phyloP scores from a whole-genome alignment of 2,888 invertebrate genomes.

The Hipparchia sbordonii region DNA sequence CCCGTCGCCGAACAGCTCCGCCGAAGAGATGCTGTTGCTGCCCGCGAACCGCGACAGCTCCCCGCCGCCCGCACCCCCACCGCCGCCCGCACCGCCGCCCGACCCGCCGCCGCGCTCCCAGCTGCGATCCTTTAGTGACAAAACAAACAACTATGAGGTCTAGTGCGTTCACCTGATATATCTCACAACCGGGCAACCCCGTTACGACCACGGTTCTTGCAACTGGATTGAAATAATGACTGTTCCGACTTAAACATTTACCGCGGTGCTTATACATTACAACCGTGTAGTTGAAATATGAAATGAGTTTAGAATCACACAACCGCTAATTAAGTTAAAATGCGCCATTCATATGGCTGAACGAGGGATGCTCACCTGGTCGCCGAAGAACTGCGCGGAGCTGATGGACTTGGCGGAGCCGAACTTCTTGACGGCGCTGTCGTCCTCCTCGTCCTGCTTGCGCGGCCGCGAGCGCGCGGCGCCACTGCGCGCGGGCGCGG shows the following conservation, averaged over 20 bases:
- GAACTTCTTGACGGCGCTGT: conserved; percentile 96
- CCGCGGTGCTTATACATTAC: too few species aligned
- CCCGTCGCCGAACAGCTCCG: conserved; percentile 91
- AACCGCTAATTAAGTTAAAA: too few species aligned
- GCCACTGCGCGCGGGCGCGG: conserved; percentile 33
- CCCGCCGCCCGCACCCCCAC: conserved; percentile 83
- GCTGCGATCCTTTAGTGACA: neutral
- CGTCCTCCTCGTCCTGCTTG: conserved; percentile 71
- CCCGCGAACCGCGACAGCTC: conserved; percentile 93
- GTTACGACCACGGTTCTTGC: too few species aligned
- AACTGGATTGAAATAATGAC: too few species aligned
- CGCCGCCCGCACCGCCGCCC: conserved; percentile 64
- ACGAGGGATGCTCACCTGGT: conserved; percentile 69
- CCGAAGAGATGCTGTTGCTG: conserved; percentile 96
- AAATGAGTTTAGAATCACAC: too few species aligned
- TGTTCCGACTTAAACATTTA: too few species aligned
- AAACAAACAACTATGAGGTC: too few species aligned
- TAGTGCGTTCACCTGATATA: too few species aligned
- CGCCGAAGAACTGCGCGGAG: conserved; percentile 97
- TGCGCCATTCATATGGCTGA: too few species aligned
- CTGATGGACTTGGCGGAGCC: conserved; percentile 99
- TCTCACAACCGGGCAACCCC: too few species aligned
- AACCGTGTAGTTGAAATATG: too few species aligned
- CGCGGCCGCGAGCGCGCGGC: conserved; percentile 39
- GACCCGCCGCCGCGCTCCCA: conserved; percentile 73